Base-by-base conservation (phyloP, 2,888 invertebrate genomes). In the Mactromeris polynyma region DNA sequence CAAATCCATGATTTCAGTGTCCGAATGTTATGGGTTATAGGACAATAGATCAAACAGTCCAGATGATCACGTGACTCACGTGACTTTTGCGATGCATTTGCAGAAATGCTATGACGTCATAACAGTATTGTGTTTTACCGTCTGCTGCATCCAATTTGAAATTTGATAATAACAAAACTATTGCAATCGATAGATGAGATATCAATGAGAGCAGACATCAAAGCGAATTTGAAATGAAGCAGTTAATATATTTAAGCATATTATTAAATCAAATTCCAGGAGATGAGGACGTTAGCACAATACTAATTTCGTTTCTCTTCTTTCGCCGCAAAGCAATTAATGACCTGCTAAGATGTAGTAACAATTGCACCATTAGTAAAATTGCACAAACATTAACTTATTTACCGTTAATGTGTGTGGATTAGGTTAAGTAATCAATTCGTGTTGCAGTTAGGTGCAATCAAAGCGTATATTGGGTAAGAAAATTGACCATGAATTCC, bases 51-150 rank as follows among this genome's bases (percentile, higher is more conserved):
- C 33, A 33, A 33, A 26, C 58, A 46, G 46, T 46, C 46, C 6
- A 9, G 46, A 64, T 11, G 58, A 64, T 6, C 1, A 64, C 6
- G 26, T 58, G 21, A n/a, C 14, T 73, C 73, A 73, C 73, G 73
- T 73, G 33, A 73, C 36, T 64, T 26, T 58, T 2, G 6, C 21
- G 58, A 64, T 26, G 58, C 58, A 64, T 64, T 64, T 64, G 58
- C 58, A 58, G n/a, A 58, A 58, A 58, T 26, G 58, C 73, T 14
- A 73, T 73, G 73, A 73, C 73, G 73, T 73, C 73, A 73, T 33
- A 14, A 33, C 33, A 11, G 19, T 17, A 33, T 36, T 73, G 31
- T 73, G 73, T 73, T 73, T 46, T 33, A 73, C 21, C 36, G 36
- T 33, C 73, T 33, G 36, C 73, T 19, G 73, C 36, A 36, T 33